Base-by-base conservation (phyloP, 1,140 invertebrate species). In the Aleiodes sp. region DNA sequence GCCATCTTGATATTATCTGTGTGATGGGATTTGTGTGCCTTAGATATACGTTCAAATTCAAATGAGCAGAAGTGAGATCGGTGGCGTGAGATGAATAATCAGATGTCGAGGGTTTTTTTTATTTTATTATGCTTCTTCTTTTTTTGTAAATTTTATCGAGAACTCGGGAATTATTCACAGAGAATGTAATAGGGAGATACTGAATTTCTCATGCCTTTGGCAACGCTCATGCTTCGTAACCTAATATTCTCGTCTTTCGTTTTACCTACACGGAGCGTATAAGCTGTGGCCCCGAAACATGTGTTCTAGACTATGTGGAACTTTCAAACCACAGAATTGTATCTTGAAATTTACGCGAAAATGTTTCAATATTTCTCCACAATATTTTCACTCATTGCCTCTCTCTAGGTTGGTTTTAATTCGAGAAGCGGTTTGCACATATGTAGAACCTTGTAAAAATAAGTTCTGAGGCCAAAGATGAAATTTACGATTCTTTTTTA, bases 241-340 rank as follows among this genome's bases (percentile, higher is more conserved):
- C 46, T 16, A 52, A 52, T 52, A 52, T 52, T 52, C 46, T 52
- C 19, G 46, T 52, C 46, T 52, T 52, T 52, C 46, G 46, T 52
- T 52, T 52, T 52, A 26, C 46, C 46, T 24, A 52, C 46, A 52
- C 46, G n/a, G n/a, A n/a, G n/a, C n/a, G n/a, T n/a, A n/a, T 9
- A 43, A 16, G 4, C 39, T 43, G 16, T 52, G 46, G 46, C 46
- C 46, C 46, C 46, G 46, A 52, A 52, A 52, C 46, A 52, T 21
- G 46, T 52, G 46, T 52, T 24, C 46, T 52, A 52, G 46, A 52
- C 6, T 52, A 52, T 52, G 46, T 52, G 46, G 19, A 52, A 52
- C 46, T 52, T 52, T 52, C 46, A 52, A 52, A 52, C 46, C 14
- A 24, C 16, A 24, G 7, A 52, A 24, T 52, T 9, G 10, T 24